These are phyloP conservation scores for Drosophila siamana DNA, from an alignment of 2,888 invertebrate genomes.

Conservation along the genomic window DNA sequence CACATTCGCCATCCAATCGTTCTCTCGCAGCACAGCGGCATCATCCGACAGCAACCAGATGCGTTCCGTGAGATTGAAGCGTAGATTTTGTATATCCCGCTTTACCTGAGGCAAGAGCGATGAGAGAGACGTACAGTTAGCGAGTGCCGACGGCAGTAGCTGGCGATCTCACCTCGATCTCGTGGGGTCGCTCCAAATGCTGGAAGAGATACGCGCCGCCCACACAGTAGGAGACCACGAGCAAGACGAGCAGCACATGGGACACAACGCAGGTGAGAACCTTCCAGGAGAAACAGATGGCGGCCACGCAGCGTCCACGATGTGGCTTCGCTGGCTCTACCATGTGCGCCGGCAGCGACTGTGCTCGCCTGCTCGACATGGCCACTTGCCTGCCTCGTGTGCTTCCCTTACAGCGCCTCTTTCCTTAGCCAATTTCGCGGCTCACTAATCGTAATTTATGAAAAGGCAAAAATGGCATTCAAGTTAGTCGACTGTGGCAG, in stretches of 20 bases:
- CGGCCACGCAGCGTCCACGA: constrained; percentile 83
- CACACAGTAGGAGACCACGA: constrained; percentile 96
- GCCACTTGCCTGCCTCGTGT: constrained; percentile 13
- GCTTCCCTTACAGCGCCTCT: constrained; percentile 14
- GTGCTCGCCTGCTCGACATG: constrained; percentile 83
- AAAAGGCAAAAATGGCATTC: constrained; percentile 23
- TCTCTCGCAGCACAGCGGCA: constrained; percentile 88
- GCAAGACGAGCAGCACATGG: constrained; percentile 93
- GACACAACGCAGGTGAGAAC: constrained; percentile 94
- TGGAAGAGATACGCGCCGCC: constrained; percentile 95
- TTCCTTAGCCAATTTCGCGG: constrained; percentile 63
- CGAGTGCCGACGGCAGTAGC: neutral
- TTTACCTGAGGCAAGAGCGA: constrained; percentile 91
- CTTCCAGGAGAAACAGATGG: constrained; percentile 88
- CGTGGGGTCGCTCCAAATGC: constrained; percentile 90
- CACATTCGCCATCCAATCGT: constrained; percentile 93
- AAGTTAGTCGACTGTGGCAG: constrained; percentile 8
- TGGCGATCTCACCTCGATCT: constrained; percentile 88
- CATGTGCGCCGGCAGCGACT: constrained; percentile 83
- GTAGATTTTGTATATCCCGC: constrained; percentile 89
- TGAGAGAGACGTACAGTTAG: neutral
- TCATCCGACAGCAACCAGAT: constrained; percentile 90
- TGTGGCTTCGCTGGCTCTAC: constrained; percentile 78
- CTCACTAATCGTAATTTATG: constrained; percentile 53
- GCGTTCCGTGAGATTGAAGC: constrained; percentile 91